Evolutionary conservation across 2,888 invertebrate genomes (phyloP).

Genomic region (Luperina nickerlii): DNA sequence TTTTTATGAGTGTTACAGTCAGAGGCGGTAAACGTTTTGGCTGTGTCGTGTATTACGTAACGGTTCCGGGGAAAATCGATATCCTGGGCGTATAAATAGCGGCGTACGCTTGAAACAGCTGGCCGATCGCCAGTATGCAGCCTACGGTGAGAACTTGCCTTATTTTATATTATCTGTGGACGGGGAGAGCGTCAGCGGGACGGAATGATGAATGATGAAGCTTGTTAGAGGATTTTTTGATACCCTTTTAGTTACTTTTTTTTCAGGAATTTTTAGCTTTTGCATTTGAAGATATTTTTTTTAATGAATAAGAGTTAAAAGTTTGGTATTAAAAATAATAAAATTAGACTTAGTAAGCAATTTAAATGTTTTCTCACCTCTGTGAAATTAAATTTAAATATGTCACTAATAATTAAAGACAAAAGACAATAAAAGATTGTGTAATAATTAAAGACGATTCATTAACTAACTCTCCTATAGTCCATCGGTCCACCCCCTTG

Average conservation of each 20-base stretch:
- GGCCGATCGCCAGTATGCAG: slow-evolving; percentile 86
- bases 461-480: not conserved
- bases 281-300: not conserved
- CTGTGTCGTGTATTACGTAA: slow-evolving; percentile 86
- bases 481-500: fast-evolving
- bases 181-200: slow-evolving; percentile 21
- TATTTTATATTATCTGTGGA: slow-evolving; percentile 54
- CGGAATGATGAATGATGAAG: slow-evolving; percentile 37
- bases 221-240: not conserved
- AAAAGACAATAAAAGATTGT: not conserved
- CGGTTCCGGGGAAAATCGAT: slow-evolving; percentile 88
- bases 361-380: fast-evolving
- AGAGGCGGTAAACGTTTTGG: slow-evolving; percentile 80
- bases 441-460: not conserved
- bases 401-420: slow-evolving; percentile 9
- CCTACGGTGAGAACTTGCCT: slow-evolving; percentile 80
- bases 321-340: not conserved
- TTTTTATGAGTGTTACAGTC: slow-evolving; percentile 77
- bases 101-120: slow-evolving; percentile 86
- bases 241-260: not conserved
- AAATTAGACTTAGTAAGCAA: not conserved
- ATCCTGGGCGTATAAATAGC: slow-evolving; percentile 88
- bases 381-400: not conserved
- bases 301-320: not conserved
- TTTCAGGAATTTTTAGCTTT: not conserved